Percentiles rank a stretch among this genome's conserved stretches.
phyloP scores from a whole-genome alignment of 35 echinoderm and acorn worm genomes.

The Nesometra sesokonis region DNA sequence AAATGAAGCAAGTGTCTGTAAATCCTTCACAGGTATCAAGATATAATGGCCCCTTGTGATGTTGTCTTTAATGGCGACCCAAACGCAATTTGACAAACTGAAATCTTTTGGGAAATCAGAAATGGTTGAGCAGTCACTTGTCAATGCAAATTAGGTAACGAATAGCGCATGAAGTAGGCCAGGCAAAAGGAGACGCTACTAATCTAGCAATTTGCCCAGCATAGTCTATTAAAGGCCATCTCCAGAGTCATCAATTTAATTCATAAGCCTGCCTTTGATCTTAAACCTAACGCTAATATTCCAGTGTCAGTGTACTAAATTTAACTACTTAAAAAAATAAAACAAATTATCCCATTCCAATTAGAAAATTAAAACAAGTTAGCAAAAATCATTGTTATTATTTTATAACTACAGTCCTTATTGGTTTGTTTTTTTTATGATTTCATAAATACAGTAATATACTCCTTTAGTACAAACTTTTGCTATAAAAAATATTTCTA shows the following conservation, averaged over 20 bases:
- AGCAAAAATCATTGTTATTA: not conserved
- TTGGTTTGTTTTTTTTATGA: too few relatives aligned
- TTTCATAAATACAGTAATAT: too few relatives aligned
- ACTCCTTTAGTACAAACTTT: too few relatives aligned
- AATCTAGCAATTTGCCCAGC: not conserved
- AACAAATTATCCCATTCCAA: not conserved
- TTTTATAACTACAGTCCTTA: too few relatives aligned
- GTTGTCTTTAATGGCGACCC: not conserved
- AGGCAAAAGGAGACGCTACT: not conserved
- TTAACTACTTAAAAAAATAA: not conserved
- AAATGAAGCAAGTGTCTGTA: not conserved
- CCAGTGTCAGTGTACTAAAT: not conserved
- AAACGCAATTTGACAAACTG: not conserved
- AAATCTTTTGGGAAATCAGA: not conserved
- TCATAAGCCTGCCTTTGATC: not conserved
- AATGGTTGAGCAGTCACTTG: not conserved
- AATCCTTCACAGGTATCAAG: not conserved
- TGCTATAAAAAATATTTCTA: too few relatives aligned
- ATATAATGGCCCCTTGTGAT: not conserved
- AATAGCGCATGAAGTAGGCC: not conserved
- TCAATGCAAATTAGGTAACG: not conserved
- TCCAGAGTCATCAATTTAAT: not conserved
- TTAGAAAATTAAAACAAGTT: not conserved
- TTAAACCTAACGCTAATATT: not conserved
- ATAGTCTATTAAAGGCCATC: not conserved